Percentiles rank a stretch among this genome's conserved stretches.
These are phyloP conservation scores for Melinopterus prodromus DNA, from an alignment of 2,888 invertebrate genomes.

Conservation along the genomic window DNA sequence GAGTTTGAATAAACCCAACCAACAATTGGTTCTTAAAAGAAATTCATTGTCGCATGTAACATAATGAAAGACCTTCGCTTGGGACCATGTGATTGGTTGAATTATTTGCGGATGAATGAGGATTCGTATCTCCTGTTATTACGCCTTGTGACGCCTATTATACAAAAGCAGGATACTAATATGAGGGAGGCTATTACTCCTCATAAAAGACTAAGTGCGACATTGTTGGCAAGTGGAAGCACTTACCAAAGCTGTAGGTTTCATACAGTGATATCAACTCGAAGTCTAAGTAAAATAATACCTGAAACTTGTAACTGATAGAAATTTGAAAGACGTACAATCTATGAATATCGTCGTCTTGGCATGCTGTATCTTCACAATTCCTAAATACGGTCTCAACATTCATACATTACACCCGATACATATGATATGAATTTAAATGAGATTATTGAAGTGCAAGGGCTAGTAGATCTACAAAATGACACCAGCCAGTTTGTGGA, in stretches of 20 bases:
- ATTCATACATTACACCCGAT: too few species aligned
- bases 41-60: background rate
- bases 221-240: constrained; percentile 37
- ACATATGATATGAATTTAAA: too few species aligned
- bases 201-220: constrained; percentile 47
- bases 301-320: constrained; percentile 20
- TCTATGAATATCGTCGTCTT: too few species aligned
- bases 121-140: constrained; percentile 13
- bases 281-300: background rate
- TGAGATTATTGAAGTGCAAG: too few species aligned
- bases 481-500: too few species aligned
- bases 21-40: background rate
- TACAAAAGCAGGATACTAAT: constrained; percentile 45
- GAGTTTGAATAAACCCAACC: too few species aligned
- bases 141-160: background rate
- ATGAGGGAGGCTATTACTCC: constrained; percentile 48
- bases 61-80: constrained; percentile 9
- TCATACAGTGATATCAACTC: constrained; percentile 17
- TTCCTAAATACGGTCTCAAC: too few species aligned
- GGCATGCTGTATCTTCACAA: too few species aligned
- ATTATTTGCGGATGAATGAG: constrained; percentile 21
- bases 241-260: background rate
- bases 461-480: too few species aligned
- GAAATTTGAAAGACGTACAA: too few species aligned
- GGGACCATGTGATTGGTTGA: background rate